A percentile compares a stretch with the other conserved stretches of the same genome.
Evolutionary conservation across 2,888 invertebrate genomes (phyloP).

Genomic region (Scaptomyza reducta): DNA sequence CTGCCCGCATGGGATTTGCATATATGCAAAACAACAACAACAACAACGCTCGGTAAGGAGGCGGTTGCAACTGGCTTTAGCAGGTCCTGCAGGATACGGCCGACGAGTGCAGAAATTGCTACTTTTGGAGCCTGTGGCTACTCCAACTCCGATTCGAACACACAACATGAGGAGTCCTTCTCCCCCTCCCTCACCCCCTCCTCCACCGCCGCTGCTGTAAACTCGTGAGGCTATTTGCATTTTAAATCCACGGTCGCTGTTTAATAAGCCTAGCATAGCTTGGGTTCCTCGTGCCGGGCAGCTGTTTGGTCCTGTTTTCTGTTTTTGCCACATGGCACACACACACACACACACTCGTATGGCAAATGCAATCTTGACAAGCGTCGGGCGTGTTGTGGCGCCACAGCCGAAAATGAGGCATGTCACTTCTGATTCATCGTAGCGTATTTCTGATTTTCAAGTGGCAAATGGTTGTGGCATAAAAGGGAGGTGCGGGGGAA

Average conservation of each 20-base stretch:
- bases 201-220: constrained; percentile 1
- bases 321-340: constrained; percentile 39
- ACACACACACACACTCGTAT: neutral
- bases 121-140: constrained; percentile 40
- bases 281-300: neutral
- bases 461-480: neutral
- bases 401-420: constrained; percentile 72
- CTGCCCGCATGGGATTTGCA: constrained; percentile 58
- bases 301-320: constrained; percentile 21
- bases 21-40: constrained; percentile 55
- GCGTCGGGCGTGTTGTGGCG: constrained; percentile 44
- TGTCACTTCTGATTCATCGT: constrained; percentile 72
- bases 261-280: constrained; percentile 60
- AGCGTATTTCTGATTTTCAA: constrained; percentile 64
- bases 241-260: constrained; percentile 60
- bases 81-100: constrained; percentile 8
- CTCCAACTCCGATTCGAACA: neutral
- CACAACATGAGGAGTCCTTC: neutral
- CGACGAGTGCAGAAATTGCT: constrained; percentile 49
- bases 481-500: neutral
- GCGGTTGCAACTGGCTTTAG: neutral
- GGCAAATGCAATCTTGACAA: constrained; percentile 78
- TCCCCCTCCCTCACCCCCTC: neutral
- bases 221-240: constrained; percentile 66
- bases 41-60: neutral